phyloP scores from a whole-genome alignment of 2,113 vertebrate species.

The Numida meleagris region DNA sequence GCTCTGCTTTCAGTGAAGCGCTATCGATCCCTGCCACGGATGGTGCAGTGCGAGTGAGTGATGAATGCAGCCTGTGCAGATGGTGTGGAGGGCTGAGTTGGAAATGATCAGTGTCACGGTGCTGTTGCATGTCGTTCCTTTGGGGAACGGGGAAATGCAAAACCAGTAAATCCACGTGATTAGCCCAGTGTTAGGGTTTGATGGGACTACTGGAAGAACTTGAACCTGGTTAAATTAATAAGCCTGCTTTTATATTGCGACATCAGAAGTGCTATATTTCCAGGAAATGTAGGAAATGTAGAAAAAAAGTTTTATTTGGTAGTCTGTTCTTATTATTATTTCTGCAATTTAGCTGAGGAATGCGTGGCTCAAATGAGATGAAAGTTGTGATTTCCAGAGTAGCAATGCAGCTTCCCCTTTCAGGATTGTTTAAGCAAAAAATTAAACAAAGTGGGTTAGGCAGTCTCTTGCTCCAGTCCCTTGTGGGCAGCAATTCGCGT shows the following conservation, averaged over 20 bases:
- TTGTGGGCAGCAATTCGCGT: slow-evolving; percentile 43
- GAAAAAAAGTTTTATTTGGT: slow-evolving; percentile 30
- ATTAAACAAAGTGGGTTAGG: slow-evolving; percentile 59
- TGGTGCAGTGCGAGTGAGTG: not conserved
- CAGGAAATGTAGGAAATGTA: slow-evolving; percentile 44
- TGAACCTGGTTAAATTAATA: not conserved
- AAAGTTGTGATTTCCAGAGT: slow-evolving; percentile 45
- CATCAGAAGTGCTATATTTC: not conserved
- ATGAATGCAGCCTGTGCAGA: not conserved
- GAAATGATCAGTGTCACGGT: not conserved
- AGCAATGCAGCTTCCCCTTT: slow-evolving; percentile 43
- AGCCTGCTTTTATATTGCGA: slow-evolving; percentile 13
- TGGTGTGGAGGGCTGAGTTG: not conserved
- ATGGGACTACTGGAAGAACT: not conserved
- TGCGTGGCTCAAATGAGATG: slow-evolving; percentile 32
- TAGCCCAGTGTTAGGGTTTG: not conserved
- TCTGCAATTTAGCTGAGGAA: slow-evolving; percentile 51
- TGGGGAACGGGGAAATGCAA: not conserved
- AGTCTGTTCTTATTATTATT: slow-evolving; percentile 32
- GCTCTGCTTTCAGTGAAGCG: not conserved
- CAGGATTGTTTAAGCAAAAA: slow-evolving; percentile 59
- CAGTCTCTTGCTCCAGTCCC: slow-evolving; percentile 39
- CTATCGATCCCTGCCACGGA: not conserved
- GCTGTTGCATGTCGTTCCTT: not conserved
- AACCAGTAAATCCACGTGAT: not conserved